Conservation (phyloP, 2,113 vertebrate species). For the Fulica atra region DNA sequence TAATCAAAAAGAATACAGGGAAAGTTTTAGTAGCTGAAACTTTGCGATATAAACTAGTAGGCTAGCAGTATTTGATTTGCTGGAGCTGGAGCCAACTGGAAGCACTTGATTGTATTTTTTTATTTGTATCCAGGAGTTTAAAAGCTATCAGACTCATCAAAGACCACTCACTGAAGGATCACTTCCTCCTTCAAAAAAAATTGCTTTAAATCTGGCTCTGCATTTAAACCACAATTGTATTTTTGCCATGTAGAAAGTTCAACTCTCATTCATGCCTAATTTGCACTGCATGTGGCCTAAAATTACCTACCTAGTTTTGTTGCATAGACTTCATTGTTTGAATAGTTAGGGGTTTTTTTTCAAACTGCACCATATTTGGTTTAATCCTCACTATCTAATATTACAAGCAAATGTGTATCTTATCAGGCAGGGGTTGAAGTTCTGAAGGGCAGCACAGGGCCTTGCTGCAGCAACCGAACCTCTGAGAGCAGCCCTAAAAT, state of each 20-base stretch:
- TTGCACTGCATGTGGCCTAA: background rate
- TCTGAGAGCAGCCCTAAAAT: background rate
- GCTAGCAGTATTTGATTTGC: background rate
- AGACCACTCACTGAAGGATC: background rate
- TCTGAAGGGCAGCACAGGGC: background rate
- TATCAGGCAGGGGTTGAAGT: background rate
- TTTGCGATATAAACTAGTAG: background rate
- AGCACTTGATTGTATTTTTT: background rate
- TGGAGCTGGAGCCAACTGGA: background rate
- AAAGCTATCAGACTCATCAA: background rate
- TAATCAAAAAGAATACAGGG: background rate
- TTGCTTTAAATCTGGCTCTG: background rate
- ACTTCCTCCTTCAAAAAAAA: background rate
- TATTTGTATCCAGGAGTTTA: background rate
- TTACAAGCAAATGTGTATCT: background rate
- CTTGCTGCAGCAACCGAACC: background rate
- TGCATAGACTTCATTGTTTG: background rate
- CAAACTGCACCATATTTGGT: accelerated
- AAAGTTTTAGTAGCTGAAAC: background rate
- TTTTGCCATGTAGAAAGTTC: background rate
- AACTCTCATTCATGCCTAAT: accelerated
- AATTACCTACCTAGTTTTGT: background rate
- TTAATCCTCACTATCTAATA: background rate
- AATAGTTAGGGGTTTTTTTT: background rate
- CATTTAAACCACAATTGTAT: background rate